Evolutionary conservation across 1,140 invertebrate species (phyloP).

Genomic region (Armadillidium nasatum): DNA sequence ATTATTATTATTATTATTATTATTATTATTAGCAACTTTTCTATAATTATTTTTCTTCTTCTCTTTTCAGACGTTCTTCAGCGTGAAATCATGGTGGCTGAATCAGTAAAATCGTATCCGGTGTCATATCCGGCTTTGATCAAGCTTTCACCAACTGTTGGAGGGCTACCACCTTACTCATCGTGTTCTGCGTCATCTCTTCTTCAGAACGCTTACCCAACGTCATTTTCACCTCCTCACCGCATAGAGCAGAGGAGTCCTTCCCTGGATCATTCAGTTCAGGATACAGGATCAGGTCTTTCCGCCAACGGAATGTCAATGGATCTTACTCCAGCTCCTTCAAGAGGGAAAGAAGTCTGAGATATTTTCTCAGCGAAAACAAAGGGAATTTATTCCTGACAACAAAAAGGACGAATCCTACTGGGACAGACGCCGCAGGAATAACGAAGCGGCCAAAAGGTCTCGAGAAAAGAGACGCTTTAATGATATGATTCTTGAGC

Average conservation of each 20-base stretch:
- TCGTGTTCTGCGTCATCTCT: constrained; percentile 59
- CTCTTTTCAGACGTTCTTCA: constrained; percentile 60
- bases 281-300: not conserved
- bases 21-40: too few species aligned
- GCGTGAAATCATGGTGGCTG: constrained; percentile 77
- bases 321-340: not conserved
- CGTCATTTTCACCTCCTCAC: constrained; percentile 27
- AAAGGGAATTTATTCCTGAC: constrained; percentile 93
- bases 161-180: constrained; percentile 63
- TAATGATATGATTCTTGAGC: constrained; percentile 95
- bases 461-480: constrained; percentile 90
- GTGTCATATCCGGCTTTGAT: constrained; percentile 44
- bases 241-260: constrained; percentile 21
- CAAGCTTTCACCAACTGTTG: constrained; percentile 56
- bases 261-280: not conserved
- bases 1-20: too few species aligned
- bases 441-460: constrained; percentile 92
- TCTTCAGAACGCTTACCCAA: constrained; percentile 51
- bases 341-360: constrained; percentile 16
- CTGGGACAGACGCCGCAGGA: constrained; percentile 88
- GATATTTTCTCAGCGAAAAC: constrained; percentile 77
- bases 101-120: constrained; percentile 58
- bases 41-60: constrained; percentile 35
- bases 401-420: constrained; percentile 95
- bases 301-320: not conserved